Conservation (phyloP, 2,888 invertebrate species). For the Psococerastis gibbosa region DNA sequence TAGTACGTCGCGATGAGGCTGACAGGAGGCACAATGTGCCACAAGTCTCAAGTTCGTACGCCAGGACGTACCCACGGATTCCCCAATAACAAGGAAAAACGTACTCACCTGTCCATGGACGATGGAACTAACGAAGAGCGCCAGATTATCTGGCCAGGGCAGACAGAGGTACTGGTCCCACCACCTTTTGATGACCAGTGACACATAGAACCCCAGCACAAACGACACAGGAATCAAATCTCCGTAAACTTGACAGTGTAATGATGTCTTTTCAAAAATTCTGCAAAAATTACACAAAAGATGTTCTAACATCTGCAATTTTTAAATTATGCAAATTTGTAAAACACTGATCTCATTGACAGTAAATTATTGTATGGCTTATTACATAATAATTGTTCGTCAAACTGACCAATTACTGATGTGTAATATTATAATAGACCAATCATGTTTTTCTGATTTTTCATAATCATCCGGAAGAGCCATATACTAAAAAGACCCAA, state of each 20-base stretch:
- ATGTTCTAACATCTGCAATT: not conserved
- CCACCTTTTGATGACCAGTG: conserved; percentile 80
- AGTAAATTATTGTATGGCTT: not conserved
- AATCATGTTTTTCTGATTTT: no score
- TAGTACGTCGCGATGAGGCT: no score
- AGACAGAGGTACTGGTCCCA: conserved; percentile 87
- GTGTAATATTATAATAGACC: not conserved
- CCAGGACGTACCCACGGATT: no score
- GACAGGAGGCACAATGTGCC: no score
- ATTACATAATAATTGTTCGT: conserved; percentile 1
- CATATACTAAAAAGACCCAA: no score
- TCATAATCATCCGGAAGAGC: no score
- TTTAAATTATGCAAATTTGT: no score
- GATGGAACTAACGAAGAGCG: conserved; percentile 77
- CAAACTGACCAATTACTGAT: not conserved
- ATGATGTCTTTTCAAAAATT: conserved; percentile 18
- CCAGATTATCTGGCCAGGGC: conserved; percentile 87
- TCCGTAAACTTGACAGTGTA: conserved; percentile 30
- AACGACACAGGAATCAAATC: conserved; percentile 90
- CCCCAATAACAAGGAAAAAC: no score
- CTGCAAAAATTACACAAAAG: conserved; percentile 13
- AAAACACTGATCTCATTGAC: not conserved
- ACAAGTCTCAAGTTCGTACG: no score
- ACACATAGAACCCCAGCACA: conserved; percentile 88
- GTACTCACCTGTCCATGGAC: conserved; percentile 75